Percentiles rank a stretch among this genome's conserved stretches.
These are phyloP conservation scores for Agonopterix arenella DNA, from an alignment of 2,888 invertebrate species.

Conservation along the genomic window DNA sequence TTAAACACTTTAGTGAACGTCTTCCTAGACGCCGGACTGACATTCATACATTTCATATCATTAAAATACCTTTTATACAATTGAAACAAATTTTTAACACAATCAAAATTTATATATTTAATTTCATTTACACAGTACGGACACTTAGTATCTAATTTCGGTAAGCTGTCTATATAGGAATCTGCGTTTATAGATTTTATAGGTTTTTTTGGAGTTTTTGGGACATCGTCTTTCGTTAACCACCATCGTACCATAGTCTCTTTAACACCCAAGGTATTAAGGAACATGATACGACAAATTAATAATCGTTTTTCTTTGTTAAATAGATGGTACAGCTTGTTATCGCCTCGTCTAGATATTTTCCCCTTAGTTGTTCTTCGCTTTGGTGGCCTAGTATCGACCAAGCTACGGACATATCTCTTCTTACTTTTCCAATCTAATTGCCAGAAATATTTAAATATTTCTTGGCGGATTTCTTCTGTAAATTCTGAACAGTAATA, in stretches of 20 bases:
- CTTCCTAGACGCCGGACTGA: constrained; percentile 43
- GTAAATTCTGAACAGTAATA: constrained; percentile 28
- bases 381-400: constrained; percentile 39
- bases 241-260: constrained; percentile 51
- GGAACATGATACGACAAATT: constrained; percentile 45
- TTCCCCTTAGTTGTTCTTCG: constrained; percentile 26
- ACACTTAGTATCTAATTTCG: constrained; percentile 39
- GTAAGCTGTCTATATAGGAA: constrained; percentile 39
- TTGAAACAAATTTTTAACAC: constrained; percentile 43
- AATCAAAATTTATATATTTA: constrained; percentile 32
- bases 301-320: constrained; percentile 22
- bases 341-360: constrained; percentile 41
- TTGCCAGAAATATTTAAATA: constrained; percentile 47
- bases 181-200: constrained; percentile 38
- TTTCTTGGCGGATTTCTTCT: constrained; percentile 26
- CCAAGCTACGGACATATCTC: constrained; percentile 29
- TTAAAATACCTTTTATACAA: constrained; percentile 38
- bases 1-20: constrained; percentile 43
- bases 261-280: constrained; percentile 50
- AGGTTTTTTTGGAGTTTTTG: constrained; percentile 28
- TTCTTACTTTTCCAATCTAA: constrained; percentile 47
- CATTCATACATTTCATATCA: constrained; percentile 27
- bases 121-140: constrained; percentile 26
- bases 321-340: constrained; percentile 38
- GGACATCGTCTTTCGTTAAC: constrained; percentile 26